phyloP scores from a whole-genome alignment of 2,888 invertebrate species.

The Xanthia icteritia region DNA sequence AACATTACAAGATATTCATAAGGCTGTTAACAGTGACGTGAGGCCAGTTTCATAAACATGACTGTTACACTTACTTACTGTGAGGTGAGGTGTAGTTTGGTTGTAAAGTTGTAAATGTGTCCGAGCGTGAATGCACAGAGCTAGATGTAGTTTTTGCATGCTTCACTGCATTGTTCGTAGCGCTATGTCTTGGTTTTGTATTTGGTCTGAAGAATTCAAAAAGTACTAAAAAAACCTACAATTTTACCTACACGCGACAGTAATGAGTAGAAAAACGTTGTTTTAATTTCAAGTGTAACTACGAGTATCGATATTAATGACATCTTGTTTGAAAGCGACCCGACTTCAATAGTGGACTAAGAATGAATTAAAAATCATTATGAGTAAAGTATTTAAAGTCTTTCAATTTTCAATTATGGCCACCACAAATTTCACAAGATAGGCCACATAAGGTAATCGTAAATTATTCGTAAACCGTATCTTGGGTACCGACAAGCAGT shows the following conservation, averaged over 20 bases:
- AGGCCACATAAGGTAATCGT: slow-evolving; percentile 78
- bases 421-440: slow-evolving; percentile 60
- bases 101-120: too few relatives aligned
- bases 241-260: slow-evolving; percentile 22
- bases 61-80: too few relatives aligned
- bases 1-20: too few relatives aligned
- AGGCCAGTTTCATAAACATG: too few relatives aligned
- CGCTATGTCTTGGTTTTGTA: too few relatives aligned
- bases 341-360: not conserved
- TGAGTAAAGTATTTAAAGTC: not conserved
- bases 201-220: not conserved
- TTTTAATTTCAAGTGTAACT: slow-evolving; percentile 18
- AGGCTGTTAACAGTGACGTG: too few relatives aligned
- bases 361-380: slow-evolving; percentile 12
- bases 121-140: too few relatives aligned
- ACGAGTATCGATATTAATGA: not conserved
- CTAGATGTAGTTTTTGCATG: too few relatives aligned
- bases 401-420: slow-evolving; percentile 14
- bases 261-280: slow-evolving; percentile 9
- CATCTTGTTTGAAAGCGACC: not conserved
- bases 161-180: too few relatives aligned
- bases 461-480: slow-evolving; percentile 81
- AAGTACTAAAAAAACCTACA: not conserved
- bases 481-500: slow-evolving; percentile 78
- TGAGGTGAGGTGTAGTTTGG: too few relatives aligned